phyloP scores from a whole-genome alignment of 2,113 vertebrate genomes.

The Peromyscus polionotus region DNA sequence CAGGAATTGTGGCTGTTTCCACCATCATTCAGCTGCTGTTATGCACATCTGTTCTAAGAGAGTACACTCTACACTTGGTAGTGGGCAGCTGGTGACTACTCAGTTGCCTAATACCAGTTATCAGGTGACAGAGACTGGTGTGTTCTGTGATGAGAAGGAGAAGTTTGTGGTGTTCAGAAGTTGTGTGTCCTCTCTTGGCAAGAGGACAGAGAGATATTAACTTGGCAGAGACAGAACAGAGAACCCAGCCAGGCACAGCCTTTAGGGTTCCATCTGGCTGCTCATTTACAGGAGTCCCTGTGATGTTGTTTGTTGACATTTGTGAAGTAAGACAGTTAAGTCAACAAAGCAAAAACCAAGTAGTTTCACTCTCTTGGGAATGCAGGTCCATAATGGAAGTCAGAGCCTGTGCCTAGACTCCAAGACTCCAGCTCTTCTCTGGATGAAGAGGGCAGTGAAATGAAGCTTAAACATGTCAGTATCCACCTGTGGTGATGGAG shows the following conservation, averaged over 20 bases:
- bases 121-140: not conserved
- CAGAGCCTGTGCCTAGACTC: not conserved
- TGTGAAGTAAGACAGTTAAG: not conserved
- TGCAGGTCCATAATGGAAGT: not conserved
- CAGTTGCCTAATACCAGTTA: too few relatives aligned
- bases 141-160: not conserved
- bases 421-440: not conserved
- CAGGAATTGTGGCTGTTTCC: not conserved
- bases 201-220: not conserved
- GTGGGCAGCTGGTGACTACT: not conserved
- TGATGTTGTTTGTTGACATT: not conserved
- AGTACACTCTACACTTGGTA: too few relatives aligned
- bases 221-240: not conserved
- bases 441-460: not conserved
- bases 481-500: not conserved
- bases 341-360: not conserved
- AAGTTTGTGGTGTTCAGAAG: not conserved
- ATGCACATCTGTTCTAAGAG: not conserved
- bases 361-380: not conserved
- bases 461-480: not conserved
- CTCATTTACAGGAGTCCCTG: too few relatives aligned
- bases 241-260: not conserved
- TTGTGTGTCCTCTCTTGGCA: not conserved
- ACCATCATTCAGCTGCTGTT: not conserved
- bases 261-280: not conserved